Percentiles rank a stretch among this genome's conserved stretches.
These are phyloP conservation scores for Capitella teleta DNA, from an alignment of 1,140 invertebrate species.

Conservation along the genomic window DNA sequence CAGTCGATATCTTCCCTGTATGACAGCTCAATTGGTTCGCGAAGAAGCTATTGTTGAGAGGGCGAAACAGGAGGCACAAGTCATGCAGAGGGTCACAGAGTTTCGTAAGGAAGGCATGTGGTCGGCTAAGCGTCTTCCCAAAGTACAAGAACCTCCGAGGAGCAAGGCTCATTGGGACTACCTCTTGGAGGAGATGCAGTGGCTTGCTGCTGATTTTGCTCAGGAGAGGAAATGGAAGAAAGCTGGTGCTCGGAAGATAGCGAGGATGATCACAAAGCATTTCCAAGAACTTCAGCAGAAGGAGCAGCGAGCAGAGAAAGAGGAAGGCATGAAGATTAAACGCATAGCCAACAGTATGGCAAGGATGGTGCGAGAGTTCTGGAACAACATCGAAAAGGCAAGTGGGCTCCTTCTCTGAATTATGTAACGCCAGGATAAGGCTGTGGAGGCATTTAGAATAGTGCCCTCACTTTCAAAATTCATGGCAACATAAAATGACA, in stretches of 20 bases:
- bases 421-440: too few relatives aligned
- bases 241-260: conserved; percentile 76
- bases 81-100: conserved; percentile 78
- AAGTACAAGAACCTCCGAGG: conserved; percentile 77
- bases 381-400: conserved; percentile 90
- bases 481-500: too few relatives aligned
- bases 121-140: conserved; percentile 81
- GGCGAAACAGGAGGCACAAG: conserved; percentile 86
- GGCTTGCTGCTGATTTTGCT: conserved; percentile 93
- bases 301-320: conserved; percentile 79
- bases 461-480: too few relatives aligned
- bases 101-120: conserved; percentile 72
- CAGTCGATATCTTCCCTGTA: too few relatives aligned
- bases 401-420: too few relatives aligned
- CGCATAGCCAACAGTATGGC: conserved; percentile 80
- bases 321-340: conserved; percentile 72
- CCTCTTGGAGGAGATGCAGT: conserved; percentile 94
- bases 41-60: too few relatives aligned
- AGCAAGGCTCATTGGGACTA: conserved; percentile 98
- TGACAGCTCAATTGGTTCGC: too few relatives aligned
- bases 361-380: conserved; percentile 88
- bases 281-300: conserved; percentile 86
- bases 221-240: conserved; percentile 97
- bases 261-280: conserved; percentile 81
- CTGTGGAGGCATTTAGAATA: too few relatives aligned